Conservation (phyloP, 2,113 vertebrate species). For the Tursiops truncatus region DNA sequence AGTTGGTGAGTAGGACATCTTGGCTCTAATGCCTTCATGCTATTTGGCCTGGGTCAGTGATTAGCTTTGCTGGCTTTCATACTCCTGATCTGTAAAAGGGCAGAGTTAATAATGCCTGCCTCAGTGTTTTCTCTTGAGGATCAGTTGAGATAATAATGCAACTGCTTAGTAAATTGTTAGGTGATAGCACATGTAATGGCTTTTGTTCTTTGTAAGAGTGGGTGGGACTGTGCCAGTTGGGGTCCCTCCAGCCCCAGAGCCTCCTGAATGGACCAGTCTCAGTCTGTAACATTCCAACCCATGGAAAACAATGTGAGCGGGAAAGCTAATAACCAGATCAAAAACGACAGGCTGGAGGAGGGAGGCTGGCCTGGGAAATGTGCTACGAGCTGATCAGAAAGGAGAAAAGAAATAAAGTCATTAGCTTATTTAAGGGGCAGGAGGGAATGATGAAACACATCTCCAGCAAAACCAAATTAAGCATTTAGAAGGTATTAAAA, state of each 20-base stretch:
- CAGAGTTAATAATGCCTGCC: not conserved
- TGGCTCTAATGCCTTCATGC: not conserved
- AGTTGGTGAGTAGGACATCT: not conserved
- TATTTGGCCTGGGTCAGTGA: not conserved
- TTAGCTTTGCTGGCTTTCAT: not conserved
- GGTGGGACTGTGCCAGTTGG: not conserved
- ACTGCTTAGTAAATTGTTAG: not conserved
- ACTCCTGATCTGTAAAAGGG: not conserved
- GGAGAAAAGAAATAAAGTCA: conserved; percentile 74
- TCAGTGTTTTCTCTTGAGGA: not conserved
- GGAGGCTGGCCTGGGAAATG: conserved; percentile 56
- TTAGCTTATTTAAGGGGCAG: conserved; percentile 78
- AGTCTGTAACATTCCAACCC: conserved; percentile 43
- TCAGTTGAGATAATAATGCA: not conserved
- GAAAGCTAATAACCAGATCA: conserved; percentile 67
- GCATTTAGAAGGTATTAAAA: conserved; percentile 82
- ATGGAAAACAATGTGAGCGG: conserved; percentile 29
- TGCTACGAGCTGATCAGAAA: conserved; percentile 74
- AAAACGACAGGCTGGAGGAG: conserved; percentile 32
- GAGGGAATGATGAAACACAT: conserved; percentile 74
- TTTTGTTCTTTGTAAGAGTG: conserved; percentile 33
- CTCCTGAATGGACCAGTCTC: conserved; percentile 15
- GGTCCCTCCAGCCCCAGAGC: conserved; percentile 26
- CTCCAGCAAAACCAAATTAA: conserved; percentile 74
- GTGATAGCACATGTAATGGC: not conserved